Percentiles rank a stretch among this genome's conserved stretches.
Conservation (phyloP, 2,888 invertebrate genomes). For the Synergus japonicus region DNA sequence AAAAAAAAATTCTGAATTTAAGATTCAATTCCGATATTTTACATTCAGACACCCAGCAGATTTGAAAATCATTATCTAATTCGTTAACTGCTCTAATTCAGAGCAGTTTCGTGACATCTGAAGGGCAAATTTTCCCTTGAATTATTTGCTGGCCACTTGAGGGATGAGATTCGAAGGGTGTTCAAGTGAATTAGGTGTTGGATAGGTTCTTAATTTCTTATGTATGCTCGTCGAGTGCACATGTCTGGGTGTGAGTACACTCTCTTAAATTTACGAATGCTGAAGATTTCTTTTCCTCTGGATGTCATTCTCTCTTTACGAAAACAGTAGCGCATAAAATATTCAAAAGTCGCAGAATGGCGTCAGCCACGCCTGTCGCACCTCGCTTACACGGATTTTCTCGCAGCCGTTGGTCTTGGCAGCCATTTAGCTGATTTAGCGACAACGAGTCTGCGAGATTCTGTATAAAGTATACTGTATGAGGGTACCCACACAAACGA, state of each 20-base stretch:
- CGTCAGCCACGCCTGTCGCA: constrained; percentile 17
- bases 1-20: too few relatives aligned
- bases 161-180: constrained; percentile 13
- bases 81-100: neutral
- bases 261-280: constrained; percentile 11
- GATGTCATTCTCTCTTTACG: constrained; percentile 14
- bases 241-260: neutral
- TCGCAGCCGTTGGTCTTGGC: constrained; percentile 26
- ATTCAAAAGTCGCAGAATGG: constrained; percentile 4
- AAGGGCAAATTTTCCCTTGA: constrained; percentile 15
- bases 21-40: too few relatives aligned
- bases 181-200: constrained; percentile 21
- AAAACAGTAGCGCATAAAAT: constrained; percentile 11
- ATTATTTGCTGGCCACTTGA: constrained; percentile 1
- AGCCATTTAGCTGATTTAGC: constrained; percentile 42
- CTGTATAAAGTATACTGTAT: neutral
- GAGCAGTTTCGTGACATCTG: neutral
- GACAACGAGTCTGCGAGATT: constrained; percentile 7
- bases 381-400: constrained; percentile 7
- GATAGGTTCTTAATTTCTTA: neutral
- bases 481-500: constrained; percentile 10
- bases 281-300: neutral
- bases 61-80: neutral
- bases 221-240: constrained; percentile 7
- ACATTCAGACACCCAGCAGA: neutral